Conservation (phyloP, 2,888 invertebrate genomes). For the Arge pagana region DNA sequence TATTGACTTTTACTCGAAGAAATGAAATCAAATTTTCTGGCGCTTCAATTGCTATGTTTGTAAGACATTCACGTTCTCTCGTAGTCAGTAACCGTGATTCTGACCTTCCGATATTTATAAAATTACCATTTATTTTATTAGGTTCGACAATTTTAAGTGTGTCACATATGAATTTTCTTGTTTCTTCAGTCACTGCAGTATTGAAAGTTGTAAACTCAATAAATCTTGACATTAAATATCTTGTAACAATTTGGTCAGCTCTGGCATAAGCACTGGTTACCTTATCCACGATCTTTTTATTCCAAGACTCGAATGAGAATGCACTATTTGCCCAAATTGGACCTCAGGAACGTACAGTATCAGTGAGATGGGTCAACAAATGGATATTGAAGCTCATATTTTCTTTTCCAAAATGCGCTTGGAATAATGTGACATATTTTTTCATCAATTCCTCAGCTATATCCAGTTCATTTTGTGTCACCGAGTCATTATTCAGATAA, state of each 20-base stretch:
- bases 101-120: too few species aligned
- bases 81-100: too few species aligned
- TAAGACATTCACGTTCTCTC: too few species aligned
- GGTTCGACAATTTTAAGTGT: too few species aligned
- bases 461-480: not conserved
- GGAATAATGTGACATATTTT: slow-evolving; percentile 4
- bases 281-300: slow-evolving; percentile 19
- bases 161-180: too few species aligned
- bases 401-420: slow-evolving; percentile 8
- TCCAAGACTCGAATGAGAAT: slow-evolving; percentile 28
- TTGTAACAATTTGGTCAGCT: not conserved
- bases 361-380: slow-evolving; percentile 21
- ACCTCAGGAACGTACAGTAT: slow-evolving; percentile 22
- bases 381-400: slow-evolving; percentile 30
- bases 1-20: too few species aligned
- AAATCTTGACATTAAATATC: not conserved
- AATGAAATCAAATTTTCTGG: too few species aligned
- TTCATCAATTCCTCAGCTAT: not conserved
- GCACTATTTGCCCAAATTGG: slow-evolving; percentile 25
- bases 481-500: slow-evolving; percentile 13
- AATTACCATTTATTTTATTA: too few species aligned
- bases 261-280: not conserved
- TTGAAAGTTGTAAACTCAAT: not conserved
- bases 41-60: too few species aligned
- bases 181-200: too few species aligned